Conservation (phyloP, 1,140 invertebrate species). For the Mylabris phalerata region DNA sequence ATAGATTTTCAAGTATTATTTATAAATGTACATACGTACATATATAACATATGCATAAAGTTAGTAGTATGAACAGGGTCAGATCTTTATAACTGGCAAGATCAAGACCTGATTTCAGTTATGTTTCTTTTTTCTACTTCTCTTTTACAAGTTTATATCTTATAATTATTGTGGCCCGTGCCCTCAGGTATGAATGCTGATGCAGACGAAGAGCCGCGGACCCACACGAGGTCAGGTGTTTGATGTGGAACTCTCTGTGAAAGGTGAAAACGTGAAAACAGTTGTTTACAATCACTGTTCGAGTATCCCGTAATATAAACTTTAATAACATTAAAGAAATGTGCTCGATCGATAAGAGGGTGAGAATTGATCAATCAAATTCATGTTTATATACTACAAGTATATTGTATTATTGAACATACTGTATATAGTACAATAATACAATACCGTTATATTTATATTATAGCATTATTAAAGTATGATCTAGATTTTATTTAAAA, state of each 20-base stretch:
- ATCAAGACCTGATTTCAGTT: too few species aligned
- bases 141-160: background rate
- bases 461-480: background rate
- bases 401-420: background rate
- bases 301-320: constrained; percentile 13
- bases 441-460: background rate
- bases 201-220: constrained; percentile 19
- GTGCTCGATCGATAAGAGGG: constrained; percentile 3
- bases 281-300: constrained; percentile 28
- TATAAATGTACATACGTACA: background rate
- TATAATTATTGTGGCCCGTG: constrained; percentile 14
- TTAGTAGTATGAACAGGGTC: too few species aligned
- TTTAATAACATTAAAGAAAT: constrained; percentile 7
- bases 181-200: constrained; percentile 17
- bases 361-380: background rate
- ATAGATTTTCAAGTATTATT: background rate
- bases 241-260: constrained; percentile 18
- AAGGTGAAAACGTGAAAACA: constrained; percentile 21
- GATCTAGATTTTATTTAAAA: background rate
- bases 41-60: too few species aligned
- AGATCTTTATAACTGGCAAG: too few species aligned
- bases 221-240: constrained; percentile 23
- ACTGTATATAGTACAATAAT: background rate
- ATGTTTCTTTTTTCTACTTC: too few species aligned
- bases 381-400: background rate